Evolutionary conservation across 2,797 vertebrate genomes (phyloP), one percentile per base, ranked within the genome.

Genomic region (Lateolabrax maculatus): DNA sequence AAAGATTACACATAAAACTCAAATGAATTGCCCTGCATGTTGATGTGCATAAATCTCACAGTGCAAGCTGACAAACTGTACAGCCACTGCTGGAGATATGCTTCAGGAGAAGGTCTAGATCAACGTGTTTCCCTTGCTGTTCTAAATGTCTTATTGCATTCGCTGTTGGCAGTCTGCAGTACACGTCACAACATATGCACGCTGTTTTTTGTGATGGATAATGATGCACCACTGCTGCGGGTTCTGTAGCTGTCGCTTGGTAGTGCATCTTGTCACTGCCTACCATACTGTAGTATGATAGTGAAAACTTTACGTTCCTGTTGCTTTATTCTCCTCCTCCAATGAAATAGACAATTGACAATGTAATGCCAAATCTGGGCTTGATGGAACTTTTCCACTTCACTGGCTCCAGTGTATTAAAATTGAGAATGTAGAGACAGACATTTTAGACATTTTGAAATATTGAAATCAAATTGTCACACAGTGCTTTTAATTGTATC

Each of bases 161-260:
- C 29, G 51, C 27, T 58, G 63, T 56, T 66, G 31, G 62, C 43
- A 69, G 39, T 39, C 63, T 81, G 70, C 43, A 2, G 41, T 11
- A 16, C 72, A 75, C 63, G 65, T 86, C 69, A 76, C 63, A 79
- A n/a, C 56, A 71, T 18, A 56, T 41, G 25, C 23, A n/a, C 1
- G 6, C 56, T 64, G 43, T 46, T 77, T 46, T 12, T 44, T 63
- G 44, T 39, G 48, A 65, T 72, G 27, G 51, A 61, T 70, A 49
- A 63, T 27, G 11, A 79, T 68, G 48, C 37, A 69, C 31, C 52
- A 52, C 60, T 31, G 36, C 25, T 66, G 53, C 51, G 58, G 21
- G 48, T 49, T 60, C 57, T 75, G 62, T 58, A 55, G 65, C 60
- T 58, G 52, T 58, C 44, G 46, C 58, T 48, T 39, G 31, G 31